A percentile compares a stretch with the other conserved stretches of the same genome.
Evolutionary conservation across 2,113 vertebrate species (phyloP).

Genomic region (Phalacrocorax brasilianus): DNA sequence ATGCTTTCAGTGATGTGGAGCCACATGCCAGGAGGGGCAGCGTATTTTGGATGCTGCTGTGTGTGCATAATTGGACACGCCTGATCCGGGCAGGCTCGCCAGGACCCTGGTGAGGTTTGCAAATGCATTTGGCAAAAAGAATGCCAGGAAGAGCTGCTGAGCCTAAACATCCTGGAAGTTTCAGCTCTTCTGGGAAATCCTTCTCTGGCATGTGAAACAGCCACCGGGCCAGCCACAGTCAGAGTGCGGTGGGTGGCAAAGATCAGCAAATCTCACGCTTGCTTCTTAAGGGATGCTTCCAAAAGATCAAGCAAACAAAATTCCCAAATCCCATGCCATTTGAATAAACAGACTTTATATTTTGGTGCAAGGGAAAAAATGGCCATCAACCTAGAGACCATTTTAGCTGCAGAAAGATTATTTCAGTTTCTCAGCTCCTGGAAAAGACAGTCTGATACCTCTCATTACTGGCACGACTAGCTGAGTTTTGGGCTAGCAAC

Average conservation of each 20-base stretch:
- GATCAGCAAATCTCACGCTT: background rate
- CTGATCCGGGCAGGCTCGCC: fast-evolving
- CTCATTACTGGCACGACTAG: background rate
- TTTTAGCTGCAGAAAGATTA: background rate
- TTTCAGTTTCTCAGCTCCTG: background rate
- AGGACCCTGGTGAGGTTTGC: background rate
- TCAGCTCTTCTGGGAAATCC: background rate
- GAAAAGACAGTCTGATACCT: background rate
- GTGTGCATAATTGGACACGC: background rate
- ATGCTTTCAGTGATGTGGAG: fast-evolving
- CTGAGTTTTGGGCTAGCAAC: background rate
- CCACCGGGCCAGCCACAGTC: background rate
- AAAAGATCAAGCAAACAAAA: background rate
- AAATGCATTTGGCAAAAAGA: background rate
- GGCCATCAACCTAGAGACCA: background rate
- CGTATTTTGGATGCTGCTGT: background rate
- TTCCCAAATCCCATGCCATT: background rate
- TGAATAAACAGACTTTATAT: background rate
- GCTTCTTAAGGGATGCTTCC: background rate
- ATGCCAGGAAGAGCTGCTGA: background rate
- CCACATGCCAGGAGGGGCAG: background rate
- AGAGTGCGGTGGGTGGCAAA: background rate
- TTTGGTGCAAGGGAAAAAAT: background rate
- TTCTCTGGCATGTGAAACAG: background rate
- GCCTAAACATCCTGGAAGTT: background rate